Conservation (phyloP, 2,113 vertebrate species). For the Todiramphus chloris region DNA sequence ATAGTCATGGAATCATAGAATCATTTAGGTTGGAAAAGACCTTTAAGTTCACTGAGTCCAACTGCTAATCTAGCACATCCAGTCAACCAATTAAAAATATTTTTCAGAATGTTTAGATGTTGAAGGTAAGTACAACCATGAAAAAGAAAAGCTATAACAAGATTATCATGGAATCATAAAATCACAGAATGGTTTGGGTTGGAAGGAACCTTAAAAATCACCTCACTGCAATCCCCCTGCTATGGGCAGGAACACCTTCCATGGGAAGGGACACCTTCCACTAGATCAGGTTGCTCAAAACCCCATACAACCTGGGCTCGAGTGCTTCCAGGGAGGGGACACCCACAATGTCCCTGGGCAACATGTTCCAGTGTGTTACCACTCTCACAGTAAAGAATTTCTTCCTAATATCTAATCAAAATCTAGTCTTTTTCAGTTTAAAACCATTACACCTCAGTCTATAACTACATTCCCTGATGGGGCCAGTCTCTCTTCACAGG, state of each 20-base stretch:
- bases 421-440: background rate
- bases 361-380: background rate
- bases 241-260: background rate
- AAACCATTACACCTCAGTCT: background rate
- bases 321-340: background rate
- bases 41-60: too few relatives aligned
- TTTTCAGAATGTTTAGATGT: background rate
- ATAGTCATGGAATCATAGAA: background rate
- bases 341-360: background rate
- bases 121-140: background rate
- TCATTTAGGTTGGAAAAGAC: too few relatives aligned
- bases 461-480: background rate
- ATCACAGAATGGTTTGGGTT: background rate
- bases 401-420: background rate
- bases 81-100: background rate
- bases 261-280: background rate
- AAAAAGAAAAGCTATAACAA: background rate
- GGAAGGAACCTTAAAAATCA: background rate
- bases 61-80: too few relatives aligned
- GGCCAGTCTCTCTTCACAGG: too few relatives aligned
- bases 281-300: background rate
- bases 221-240: background rate
- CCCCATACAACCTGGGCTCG: background rate
- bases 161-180: background rate
- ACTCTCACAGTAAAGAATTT: background rate